These are phyloP conservation scores for Amia ocellicauda DNA, from an alignment of 2,113 vertebrate species.

Conservation along the genomic window DNA sequence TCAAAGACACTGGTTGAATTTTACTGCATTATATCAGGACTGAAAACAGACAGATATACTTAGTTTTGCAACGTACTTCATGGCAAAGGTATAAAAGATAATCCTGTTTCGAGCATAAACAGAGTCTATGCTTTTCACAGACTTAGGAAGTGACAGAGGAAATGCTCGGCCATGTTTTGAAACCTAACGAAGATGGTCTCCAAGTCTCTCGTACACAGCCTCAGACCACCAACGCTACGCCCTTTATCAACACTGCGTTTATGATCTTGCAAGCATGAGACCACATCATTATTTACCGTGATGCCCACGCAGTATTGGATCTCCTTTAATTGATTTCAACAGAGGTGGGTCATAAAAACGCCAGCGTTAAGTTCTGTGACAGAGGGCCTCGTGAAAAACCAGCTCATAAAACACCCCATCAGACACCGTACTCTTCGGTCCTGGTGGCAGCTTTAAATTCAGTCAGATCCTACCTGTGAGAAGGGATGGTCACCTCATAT, in stretches of 20 bases:
- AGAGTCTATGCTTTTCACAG: no score
- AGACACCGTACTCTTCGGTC: not conserved
- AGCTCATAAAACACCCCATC: conserved; percentile 35
- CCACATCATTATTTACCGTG: conserved; percentile 39
- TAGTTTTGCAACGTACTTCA: no score
- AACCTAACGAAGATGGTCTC: no score
- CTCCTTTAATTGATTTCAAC: conserved; percentile 48
- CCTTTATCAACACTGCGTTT: not conserved
- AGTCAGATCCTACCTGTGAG: no score
- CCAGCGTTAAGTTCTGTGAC: conserved; percentile 33
- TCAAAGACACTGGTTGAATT: no score
- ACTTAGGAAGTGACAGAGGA: no score
- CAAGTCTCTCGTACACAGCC: not conserved
- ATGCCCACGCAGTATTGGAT: conserved; percentile 32
- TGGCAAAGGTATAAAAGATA: no score
- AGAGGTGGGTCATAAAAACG: conserved; percentile 42
- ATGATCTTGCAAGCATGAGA: conserved; percentile 9
- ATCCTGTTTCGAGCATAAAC: no score
- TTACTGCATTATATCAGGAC: no score
- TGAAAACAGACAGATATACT: no score
- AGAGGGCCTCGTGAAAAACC: conserved; percentile 38
- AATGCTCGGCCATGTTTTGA: no score
- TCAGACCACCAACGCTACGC: not conserved
- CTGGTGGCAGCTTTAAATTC: not conserved
- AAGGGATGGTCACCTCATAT: no score